Conservation (phyloP, 2,888 invertebrate species). For the Gastracanthus pulcherrimus region DNA sequence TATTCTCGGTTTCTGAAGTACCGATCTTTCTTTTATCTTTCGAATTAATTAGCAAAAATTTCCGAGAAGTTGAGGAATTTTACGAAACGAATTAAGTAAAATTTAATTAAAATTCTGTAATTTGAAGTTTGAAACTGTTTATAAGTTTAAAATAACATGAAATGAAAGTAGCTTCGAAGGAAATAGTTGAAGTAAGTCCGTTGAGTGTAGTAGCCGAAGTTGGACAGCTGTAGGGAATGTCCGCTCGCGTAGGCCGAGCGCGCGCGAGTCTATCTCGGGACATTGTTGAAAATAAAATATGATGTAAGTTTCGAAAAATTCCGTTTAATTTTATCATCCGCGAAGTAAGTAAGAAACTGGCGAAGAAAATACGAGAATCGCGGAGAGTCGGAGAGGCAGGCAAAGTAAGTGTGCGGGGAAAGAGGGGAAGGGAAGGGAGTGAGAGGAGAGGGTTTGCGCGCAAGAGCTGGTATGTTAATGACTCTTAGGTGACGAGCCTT, state of each 20-base stretch:
- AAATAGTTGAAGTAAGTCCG: neutral
- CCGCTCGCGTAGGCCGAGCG: too few species aligned
- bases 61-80: too few species aligned
- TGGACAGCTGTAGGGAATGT: too few species aligned
- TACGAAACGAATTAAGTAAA: too few species aligned
- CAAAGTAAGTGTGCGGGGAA: too few species aligned
- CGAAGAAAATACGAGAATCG: conserved; percentile 16
- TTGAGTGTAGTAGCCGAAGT: neutral
- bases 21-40: too few species aligned
- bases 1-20: too few species aligned
- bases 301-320: conserved; percentile 41
- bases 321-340: conserved; percentile 54
- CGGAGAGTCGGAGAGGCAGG: neutral
- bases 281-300: conserved; percentile 43
- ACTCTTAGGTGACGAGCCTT: conserved; percentile 75
- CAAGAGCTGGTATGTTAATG: conserved; percentile 73
- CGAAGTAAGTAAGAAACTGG: conserved; percentile 6
- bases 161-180: neutral
- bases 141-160: neutral
- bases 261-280: neutral
- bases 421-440: neutral
- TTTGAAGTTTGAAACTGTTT: neutral
- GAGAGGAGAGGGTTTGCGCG: conserved; percentile 3
- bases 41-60: too few species aligned
- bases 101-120: neutral